A percentile compares a stretch with the other conserved stretches of the same genome.
phyloP scores from a whole-genome alignment of 2,797 vertebrate species.

The Sternarchorhynchus goeldii region DNA sequence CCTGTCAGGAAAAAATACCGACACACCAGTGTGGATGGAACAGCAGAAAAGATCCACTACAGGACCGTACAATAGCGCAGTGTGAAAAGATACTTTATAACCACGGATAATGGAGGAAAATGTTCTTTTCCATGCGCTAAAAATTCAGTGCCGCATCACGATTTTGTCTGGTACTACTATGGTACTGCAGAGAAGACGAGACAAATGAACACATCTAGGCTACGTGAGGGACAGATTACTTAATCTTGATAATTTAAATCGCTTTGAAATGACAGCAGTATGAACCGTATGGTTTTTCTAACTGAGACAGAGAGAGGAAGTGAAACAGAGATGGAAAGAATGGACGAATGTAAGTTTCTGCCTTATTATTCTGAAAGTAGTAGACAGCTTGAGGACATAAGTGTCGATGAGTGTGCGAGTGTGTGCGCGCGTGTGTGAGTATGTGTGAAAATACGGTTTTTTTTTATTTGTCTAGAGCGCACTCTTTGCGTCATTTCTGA shows the following conservation, averaged over 20 bases:
- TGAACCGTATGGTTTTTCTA: background rate
- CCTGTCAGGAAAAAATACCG: slow-evolving; percentile 45
- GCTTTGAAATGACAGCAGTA: slow-evolving; percentile 30
- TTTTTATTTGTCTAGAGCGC: slow-evolving; percentile 36
- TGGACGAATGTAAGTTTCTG: slow-evolving; percentile 26
- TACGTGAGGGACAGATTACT: background rate
- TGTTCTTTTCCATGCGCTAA: background rate
- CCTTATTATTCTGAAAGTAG: slow-evolving; percentile 42
- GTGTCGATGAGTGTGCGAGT: slow-evolving; percentile 27
- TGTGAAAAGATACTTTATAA: background rate
- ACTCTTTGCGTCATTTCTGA: slow-evolving; percentile 63
- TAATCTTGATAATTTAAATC: slow-evolving; percentile 32
- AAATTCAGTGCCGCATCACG: background rate
- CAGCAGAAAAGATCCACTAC: slow-evolving; percentile 15
- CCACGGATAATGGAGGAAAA: background rate
- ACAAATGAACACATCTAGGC: slow-evolving; percentile 15
- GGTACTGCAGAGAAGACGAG: background rate
- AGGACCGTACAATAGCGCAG: background rate
- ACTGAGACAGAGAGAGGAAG: background rate
- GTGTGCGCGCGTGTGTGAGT: slow-evolving; percentile 32
- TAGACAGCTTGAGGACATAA: slow-evolving; percentile 45
- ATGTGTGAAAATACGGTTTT: slow-evolving; percentile 17
- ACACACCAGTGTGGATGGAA: background rate
- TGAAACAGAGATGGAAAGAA: slow-evolving; percentile 12
- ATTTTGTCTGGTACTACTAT: background rate